A percentile compares a stretch with the other conserved stretches of the same genome.
Evolutionary conservation across 2,113 vertebrate genomes (phyloP).

Genomic region (Saiga tatarica): DNA sequence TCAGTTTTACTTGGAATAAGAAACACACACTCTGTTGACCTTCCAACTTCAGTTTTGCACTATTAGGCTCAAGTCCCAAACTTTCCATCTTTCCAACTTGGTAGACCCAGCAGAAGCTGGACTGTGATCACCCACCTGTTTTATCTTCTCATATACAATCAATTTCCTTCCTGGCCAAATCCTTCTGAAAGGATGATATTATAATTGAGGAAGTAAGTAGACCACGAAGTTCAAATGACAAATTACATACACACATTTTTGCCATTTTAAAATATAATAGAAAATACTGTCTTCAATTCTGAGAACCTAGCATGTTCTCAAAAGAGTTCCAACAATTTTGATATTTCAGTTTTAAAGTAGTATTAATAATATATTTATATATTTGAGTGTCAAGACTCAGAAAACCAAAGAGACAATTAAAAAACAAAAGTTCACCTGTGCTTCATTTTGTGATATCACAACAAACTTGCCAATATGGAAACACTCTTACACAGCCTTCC

Average conservation of each 20-base stretch:
- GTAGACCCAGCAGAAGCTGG: neutral
- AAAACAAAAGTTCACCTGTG: neutral
- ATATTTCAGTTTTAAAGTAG: neutral
- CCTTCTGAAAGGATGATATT: neutral
- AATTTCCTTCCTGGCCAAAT: neutral
- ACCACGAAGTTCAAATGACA: neutral
- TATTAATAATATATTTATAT: neutral
- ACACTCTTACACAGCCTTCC: neutral
- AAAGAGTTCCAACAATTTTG: neutral
- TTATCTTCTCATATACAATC: neutral
- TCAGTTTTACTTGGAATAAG: slow-evolving; percentile 5
- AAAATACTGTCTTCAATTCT: neutral
- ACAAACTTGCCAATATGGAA: neutral
- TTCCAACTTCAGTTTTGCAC: neutral
- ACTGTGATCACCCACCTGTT: neutral
- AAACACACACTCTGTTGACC: neutral
- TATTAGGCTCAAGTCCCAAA: neutral
- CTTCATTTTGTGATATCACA: neutral
- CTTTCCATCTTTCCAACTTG: neutral
- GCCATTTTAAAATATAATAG: neutral
- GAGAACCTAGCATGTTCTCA: neutral
- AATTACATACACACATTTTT: neutral
- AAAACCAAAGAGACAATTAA: neutral
- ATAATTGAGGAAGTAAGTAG: neutral
- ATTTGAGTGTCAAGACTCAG: neutral